phyloP scores from a whole-genome alignment of 2,113 vertebrate genomes.

The Garra rufa region DNA sequence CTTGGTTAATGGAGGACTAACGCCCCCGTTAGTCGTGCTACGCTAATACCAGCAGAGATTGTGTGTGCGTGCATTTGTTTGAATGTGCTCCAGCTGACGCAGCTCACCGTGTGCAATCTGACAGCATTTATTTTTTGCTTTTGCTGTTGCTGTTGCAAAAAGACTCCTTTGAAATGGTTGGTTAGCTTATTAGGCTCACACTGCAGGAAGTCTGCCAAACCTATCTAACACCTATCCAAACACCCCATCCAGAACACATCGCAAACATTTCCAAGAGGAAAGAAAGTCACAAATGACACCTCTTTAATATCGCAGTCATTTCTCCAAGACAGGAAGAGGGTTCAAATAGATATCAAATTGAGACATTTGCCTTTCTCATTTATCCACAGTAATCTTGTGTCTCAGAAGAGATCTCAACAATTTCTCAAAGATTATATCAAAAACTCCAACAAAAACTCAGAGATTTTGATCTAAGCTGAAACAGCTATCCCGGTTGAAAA shows the following conservation, averaged over 20 bases:
- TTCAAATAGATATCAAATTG: not conserved
- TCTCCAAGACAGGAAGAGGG: not conserved
- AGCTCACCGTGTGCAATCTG: slow-evolving; percentile 8
- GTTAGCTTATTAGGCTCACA: slow-evolving; percentile 5
- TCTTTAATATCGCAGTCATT: not conserved
- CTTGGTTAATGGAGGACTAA: slow-evolving; percentile 68
- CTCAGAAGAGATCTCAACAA: not conserved
- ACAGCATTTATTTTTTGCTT: not conserved
- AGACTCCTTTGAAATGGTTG: not conserved
- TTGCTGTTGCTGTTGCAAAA: slow-evolving; percentile 15
- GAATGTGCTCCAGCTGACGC: slow-evolving; percentile 18
- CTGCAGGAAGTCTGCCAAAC: slow-evolving; percentile 1
- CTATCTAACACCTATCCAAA: slow-evolving; percentile 2
- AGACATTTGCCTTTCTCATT: not conserved
- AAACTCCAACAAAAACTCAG: not conserved
- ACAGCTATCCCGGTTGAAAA: too few relatives aligned
- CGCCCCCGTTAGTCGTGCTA: slow-evolving; percentile 55
- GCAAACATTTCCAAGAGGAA: slow-evolving; percentile 1
- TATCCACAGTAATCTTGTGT: not conserved
- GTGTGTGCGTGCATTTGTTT: slow-evolving; percentile 28
- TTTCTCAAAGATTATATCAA: not conserved
- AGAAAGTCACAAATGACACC: not conserved
- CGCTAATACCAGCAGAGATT: slow-evolving; percentile 16
- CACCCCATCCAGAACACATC: not conserved
- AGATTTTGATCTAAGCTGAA: too few relatives aligned